A percentile compares a stretch with the other conserved stretches of the same genome.
Conservation (phyloP, 2,797 vertebrate genomes). For the Cichlasoma orientale region DNA sequence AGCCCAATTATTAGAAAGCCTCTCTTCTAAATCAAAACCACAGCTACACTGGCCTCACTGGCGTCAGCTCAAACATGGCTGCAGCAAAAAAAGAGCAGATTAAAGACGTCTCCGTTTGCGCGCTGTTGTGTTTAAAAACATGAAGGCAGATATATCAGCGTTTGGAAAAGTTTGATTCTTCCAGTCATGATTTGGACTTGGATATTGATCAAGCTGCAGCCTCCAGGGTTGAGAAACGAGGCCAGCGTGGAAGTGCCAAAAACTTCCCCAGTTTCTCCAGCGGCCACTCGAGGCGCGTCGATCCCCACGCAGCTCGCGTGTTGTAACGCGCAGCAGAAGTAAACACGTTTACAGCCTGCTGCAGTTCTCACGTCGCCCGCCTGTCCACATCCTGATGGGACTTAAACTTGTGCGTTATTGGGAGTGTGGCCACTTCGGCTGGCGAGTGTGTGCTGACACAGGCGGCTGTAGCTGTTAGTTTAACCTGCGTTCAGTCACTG, state of each 20-base stretch:
- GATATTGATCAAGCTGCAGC: neutral
- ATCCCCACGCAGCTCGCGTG: no score
- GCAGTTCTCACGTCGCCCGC: neutral
- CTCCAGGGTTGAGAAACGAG: neutral
- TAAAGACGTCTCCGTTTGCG: neutral
- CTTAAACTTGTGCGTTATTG: neutral
- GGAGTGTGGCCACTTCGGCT: neutral
- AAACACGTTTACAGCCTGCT: neutral
- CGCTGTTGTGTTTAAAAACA: neutral
- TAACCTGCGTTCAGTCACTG: no score
- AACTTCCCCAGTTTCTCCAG: neutral
- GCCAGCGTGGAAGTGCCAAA: neutral
- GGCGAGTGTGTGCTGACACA: no score
- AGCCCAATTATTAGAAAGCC: neutral
- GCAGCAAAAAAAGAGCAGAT: neutral
- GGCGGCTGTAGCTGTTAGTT: no score
- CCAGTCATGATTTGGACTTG: neutral
- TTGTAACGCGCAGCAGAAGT: neutral
- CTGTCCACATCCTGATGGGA: neutral
- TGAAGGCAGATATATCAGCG: neutral
- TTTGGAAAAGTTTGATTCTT: neutral
- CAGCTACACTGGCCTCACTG: neutral
- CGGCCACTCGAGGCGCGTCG: neutral
- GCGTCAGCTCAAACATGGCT: neutral
- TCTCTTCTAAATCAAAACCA: neutral